Evolutionary conservation across 2,797 vertebrate species (phyloP).

Genomic region (Onychomys arenicola): DNA sequence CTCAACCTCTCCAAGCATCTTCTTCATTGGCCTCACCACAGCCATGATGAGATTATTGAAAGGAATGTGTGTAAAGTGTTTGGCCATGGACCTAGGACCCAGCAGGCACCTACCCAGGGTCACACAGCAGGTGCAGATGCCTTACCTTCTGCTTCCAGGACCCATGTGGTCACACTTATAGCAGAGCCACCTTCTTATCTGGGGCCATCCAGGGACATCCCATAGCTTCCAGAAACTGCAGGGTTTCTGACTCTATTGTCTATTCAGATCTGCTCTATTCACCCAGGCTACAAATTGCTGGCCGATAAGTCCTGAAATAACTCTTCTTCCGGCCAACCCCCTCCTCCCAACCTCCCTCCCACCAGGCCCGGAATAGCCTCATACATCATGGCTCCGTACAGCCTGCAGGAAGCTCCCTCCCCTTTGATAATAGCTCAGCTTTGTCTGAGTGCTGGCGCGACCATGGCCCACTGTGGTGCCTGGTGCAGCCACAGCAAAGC

Average conservation of each 20-base stretch:
- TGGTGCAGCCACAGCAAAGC: not conserved
- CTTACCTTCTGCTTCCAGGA: not conserved
- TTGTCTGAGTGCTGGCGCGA: not conserved
- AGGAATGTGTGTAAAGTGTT: not conserved
- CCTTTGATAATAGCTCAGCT: slow-evolving; percentile 68
- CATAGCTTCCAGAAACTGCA: not conserved
- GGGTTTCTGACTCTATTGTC: slow-evolving; percentile 10
- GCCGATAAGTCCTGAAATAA: slow-evolving; percentile 76
- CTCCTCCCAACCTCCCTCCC: slow-evolving; percentile 63
- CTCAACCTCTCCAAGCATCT: not conserved
- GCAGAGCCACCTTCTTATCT: not conserved
- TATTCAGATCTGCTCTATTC: slow-evolving; percentile 41
- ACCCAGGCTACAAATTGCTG: slow-evolving; percentile 59
- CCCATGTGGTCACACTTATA: not conserved
- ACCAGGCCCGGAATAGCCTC: slow-evolving; percentile 78
- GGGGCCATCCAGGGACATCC: not conserved
- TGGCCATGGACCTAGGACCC: not conserved
- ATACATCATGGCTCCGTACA: slow-evolving; percentile 64
- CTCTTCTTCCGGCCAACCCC: slow-evolving; percentile 75
- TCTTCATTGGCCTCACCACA: not conserved
- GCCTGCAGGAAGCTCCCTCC: slow-evolving; percentile 62
- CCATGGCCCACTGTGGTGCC: not conserved
- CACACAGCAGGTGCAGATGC: not conserved
- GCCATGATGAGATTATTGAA: no score
- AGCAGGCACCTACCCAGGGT: not conserved